Evolutionary conservation across 2,888 invertebrate genomes (phyloP), one percentile per base, ranked within the genome.

Genomic region (Holacanthella duospinosa): DNA sequence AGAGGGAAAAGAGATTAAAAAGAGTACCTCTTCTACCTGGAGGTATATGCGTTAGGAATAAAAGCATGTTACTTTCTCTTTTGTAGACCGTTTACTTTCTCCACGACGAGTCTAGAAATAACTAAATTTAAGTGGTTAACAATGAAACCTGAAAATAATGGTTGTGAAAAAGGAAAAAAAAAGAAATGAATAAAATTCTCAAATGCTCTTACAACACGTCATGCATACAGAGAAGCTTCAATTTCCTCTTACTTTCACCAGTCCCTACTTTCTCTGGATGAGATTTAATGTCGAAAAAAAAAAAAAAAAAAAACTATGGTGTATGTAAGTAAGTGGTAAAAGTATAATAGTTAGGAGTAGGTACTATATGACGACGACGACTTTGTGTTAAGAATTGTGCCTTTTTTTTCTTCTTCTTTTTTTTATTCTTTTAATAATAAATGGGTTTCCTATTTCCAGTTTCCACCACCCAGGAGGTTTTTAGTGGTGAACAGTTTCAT

Each of bases 211-310:
- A 24, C 48, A 59, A 63, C 68, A 66, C 66, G 68, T 65, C 66
- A 68, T 68, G 68, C 68, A 68, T 68, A 65, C 60, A 66, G 66
- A 66, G n/a, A 21, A 62, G 59, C 62, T 61, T 59, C 64, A 28
- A 63, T 63, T 61, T 63, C 59, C 55, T 60, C 64, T 54, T 61
- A 29, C 36, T 60, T 57, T n/a, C n/a, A n/a, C n/a, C n/a, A n/a
- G n/a, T n/a, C n/a, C 57, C 59, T 60, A 6, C 36, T 36, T 44
- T 59, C 36, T 55, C 48, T 60, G 63, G 43, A 59, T 60, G 55
- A 29, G 63, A 36, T 36, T 36, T 6, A 36, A 36, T 16, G 16
- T 6, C 16, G 36, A 36, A 36, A 36, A 16, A 12, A 36, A 36
- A 36, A 36, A 16, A 27, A n/a, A n/a, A n/a, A n/a, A n/a, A n/a